Percentiles rank a stretch among this genome's conserved stretches.
Evolutionary conservation across 2,113 vertebrate species (phyloP).

Genomic region (Azemiops feae): DNA sequence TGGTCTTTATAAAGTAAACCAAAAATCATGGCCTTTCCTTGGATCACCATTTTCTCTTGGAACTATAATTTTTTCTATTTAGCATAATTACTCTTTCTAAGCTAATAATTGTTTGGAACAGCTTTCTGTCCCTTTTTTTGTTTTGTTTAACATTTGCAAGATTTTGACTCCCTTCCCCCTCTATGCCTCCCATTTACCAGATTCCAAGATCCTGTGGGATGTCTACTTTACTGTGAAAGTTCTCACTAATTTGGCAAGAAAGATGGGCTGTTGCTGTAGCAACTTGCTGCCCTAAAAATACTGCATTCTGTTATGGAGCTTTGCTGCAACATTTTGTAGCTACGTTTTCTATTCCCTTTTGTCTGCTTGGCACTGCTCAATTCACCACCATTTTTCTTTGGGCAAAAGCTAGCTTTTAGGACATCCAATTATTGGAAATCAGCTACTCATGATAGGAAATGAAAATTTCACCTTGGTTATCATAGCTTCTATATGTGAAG

Average conservation of each 20-base stretch:
- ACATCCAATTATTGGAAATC: not conserved
- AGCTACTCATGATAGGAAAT: not conserved
- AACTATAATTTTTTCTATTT: not conserved
- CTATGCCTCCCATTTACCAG: not conserved
- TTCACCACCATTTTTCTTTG: not conserved
- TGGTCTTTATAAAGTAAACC: not conserved
- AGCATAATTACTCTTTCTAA: not conserved
- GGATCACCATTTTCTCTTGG: not conserved
- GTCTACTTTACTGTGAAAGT: rapidly evolving
- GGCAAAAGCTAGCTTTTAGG: rapidly evolving
- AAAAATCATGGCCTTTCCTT: not conserved
- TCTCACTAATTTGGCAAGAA: not conserved
- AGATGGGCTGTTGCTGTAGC: not conserved
- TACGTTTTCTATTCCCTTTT: not conserved
- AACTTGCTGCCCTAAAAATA: conserved; percentile 7
- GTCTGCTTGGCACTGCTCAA: not conserved
- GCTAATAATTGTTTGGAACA: not conserved
- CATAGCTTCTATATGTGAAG: not conserved
- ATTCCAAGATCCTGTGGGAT: rapidly evolving
- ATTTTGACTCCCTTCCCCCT: not conserved
- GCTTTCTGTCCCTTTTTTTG: not conserved
- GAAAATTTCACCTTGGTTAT: not conserved
- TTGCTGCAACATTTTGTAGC: not conserved
- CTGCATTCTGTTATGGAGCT: not conserved
- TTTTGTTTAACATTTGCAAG: not conserved